phyloP scores from a whole-genome alignment of 2,113 vertebrate species.

The Salvelinus namaycush region DNA sequence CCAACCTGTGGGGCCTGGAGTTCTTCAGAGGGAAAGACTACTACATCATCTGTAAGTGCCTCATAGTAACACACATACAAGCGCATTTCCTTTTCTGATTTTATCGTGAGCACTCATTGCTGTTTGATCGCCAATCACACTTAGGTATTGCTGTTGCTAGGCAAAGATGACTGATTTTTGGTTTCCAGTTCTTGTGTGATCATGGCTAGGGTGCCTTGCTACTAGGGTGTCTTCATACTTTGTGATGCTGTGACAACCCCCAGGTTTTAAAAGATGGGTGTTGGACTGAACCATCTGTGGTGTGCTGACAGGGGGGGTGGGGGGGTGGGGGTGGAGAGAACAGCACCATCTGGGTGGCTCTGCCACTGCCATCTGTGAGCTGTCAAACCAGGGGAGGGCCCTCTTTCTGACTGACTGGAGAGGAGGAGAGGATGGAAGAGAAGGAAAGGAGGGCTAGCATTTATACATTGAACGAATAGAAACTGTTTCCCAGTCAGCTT shows the following conservation, averaged over 20 bases:
- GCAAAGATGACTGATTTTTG: too few species aligned
- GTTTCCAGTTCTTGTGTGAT: background rate
- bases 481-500: background rate
- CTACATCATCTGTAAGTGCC: slow-evolving; percentile 98
- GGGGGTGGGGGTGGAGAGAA: slow-evolving; percentile 35
- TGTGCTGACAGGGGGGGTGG: slow-evolving; percentile 23
- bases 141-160: too few species aligned
- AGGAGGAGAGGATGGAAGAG: slow-evolving; percentile 1
- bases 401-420: slow-evolving; percentile 51
- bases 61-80: too few species aligned
- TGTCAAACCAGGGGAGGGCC: slow-evolving; percentile 60
- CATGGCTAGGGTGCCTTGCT: background rate
- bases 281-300: slow-evolving; percentile 71
- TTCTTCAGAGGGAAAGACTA: slow-evolving; percentile 96
- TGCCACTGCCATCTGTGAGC: slow-evolving; percentile 69
- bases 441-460: background rate
- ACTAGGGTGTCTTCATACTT: background rate
- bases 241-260: slow-evolving; percentile 47
- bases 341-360: slow-evolving; percentile 66
- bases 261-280: slow-evolving; percentile 60
- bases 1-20: slow-evolving; percentile 97
- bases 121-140: background rate
- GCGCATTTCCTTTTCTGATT: background rate
- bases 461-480: background rate
- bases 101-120: background rate